Base-by-base conservation (phyloP, 2,888 invertebrate genomes). In the Schrankia costaestrigalis region DNA sequence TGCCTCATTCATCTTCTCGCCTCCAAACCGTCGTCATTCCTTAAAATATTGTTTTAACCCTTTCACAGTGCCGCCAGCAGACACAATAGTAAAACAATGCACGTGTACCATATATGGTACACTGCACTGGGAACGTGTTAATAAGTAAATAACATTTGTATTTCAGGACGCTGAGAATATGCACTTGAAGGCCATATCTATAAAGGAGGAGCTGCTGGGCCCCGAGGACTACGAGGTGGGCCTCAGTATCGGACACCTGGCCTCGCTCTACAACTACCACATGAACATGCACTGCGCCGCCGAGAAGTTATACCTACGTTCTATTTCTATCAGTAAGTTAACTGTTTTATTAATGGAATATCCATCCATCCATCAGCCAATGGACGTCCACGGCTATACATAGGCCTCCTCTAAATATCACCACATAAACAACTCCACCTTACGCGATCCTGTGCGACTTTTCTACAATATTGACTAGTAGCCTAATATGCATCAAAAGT, bases 241-340 rank as follows among this genome's bases (percentile, higher is more conserved):
- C 4, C 90, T 97, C 17, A 97, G 96, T 56, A 92, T 97, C 63
- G 97, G 97, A 0, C 97, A 97, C 83, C 90, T 98, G 52, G 98
- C 97, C 15, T 97, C 97, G 21, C 90, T 98, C 18, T 97, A 97
- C 84, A 97, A 96, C 87, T 97, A 97, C 80, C 97, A 98, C 76
- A 96, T 97, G 96, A 90, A 91, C 68, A 92, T 95, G 70, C 95
- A 93, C 78, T 85, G 90, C 46, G 94, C 95, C 58, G 97, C 98
- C 0, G 97, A 97, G 79, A 89, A 91, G 62, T 90, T 97, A 0
- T 97, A 97, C 71, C 90, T 93, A 53, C 90, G 96, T 51, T 97
- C 97, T 50, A 96, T 97, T 57, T 90, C 92, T 40, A 97, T 97
- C 67, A 96, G 97, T 94, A 66, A 90, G 91, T 89, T 21, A 11